Base-by-base conservation (phyloP, 2,113 vertebrate species). In the Coregonus clupeaformis region DNA sequence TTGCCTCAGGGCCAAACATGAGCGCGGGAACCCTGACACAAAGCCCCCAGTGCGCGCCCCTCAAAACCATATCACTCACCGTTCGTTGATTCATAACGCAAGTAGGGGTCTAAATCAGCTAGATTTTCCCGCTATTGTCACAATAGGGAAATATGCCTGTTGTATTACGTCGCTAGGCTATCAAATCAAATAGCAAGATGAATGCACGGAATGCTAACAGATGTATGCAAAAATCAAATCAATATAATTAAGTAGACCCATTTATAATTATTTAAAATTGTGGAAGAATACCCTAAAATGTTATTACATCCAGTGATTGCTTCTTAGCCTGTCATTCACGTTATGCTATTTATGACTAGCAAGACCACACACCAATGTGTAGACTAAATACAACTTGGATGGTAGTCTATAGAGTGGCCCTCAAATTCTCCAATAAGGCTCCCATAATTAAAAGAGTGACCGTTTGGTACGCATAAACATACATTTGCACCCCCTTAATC, bases 1-100 rank as follows among this genome's bases (percentile, higher is more conserved):
- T 30, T 16, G 25, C 63, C 63, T 18, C 27, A 25, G 25, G 27
- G 63, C 57, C 9, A 16, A 65, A 25, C 63, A 16, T 16, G 63
- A 66, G 64, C 64, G 64, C 64, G 64, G 64, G 64, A 66, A 66
- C 12, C 64, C 16, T 36, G 64, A 66, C 64, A 32, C 27, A 66
- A 13, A 66, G 27, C 14, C 64, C 27, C 11, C 64, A 13, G 29
- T 60, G 18, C 5, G 18, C 6, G 52, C 52, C 20, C 52, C 52
- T 1, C 52, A 55, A 55, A 55, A 55, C 52, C 6, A 55, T 20
- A 55, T 55, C 4, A 20, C 52, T 14, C 20, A 20, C 13, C 52
- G 52, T 55, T 55, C 0, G 49, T 52, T 52, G 57, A 60, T 22
- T 59, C 9, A 24, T 60, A 52, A 52, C 4, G 49, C 14, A 52